Base-by-base conservation (phyloP, 2,113 vertebrate genomes). In the Salminus brasiliensis region DNA sequence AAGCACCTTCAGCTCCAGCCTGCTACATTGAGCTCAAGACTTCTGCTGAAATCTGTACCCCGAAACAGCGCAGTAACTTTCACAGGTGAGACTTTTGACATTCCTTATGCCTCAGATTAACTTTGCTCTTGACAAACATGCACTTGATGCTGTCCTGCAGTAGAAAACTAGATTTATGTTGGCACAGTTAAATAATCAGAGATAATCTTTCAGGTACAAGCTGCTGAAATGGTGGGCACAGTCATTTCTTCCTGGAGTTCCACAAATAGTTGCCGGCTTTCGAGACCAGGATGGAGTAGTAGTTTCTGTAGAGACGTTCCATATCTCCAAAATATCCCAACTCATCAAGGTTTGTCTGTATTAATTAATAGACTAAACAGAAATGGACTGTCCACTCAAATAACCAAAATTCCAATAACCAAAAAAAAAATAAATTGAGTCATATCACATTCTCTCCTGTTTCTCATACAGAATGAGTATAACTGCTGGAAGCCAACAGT, bases 221-320 rank as follows among this genome's bases (percentile, higher is more conserved):
- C 91, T 97, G 18, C 90, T 97, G 30, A 97, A 97, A 69, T 97
- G 96, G 96, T 97, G 96, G 96, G 95, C 95, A 3, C 96, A 97
- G 92, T 97, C 95, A 0, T 97, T 97, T 79, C 93, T 97, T 32
- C 95, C 92, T 0, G 96, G 95, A 1, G 95, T 97, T 68, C 95
- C 95, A 0, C 91, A 90, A 6, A 92, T 97, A 0, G 89, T 96
- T 0, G 95, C 95, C 5, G 96, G 96, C 21, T 97, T 97, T 85
- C 93, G 95, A 57, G 94, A 95, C 86, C 90, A 93, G 0, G 92
- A 95, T 1, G 95, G 96, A 45, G 85, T 90, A 0, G 89, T 97
- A 5, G 93, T 94, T 18, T 89, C 91, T 0, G 66, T 96, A 29
- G 93, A 95, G 89, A 95, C 94, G 10, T 95, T 95, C 68, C 90